phyloP scores from a whole-genome alignment of 2,888 invertebrate genomes.

The Zhengitettix transpicula region DNA sequence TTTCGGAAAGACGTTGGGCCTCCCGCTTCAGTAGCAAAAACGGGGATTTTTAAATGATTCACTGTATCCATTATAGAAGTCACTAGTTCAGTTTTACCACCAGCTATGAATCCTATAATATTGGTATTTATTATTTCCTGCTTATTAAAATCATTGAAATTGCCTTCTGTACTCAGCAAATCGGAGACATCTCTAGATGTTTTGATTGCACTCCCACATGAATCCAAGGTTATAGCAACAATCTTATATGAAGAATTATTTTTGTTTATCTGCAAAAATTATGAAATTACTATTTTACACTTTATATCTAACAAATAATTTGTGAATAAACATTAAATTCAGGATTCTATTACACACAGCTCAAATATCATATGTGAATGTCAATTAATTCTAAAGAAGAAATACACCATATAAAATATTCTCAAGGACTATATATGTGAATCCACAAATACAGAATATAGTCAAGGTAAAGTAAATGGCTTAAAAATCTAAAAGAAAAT shows the following conservation, averaged over 20 bases:
- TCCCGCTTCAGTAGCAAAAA: slow-evolving; percentile 11
- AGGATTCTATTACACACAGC: too few relatives aligned
- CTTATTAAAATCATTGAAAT: not conserved
- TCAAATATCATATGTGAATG: too few relatives aligned
- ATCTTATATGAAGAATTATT: slow-evolving; percentile 15
- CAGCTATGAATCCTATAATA: slow-evolving; percentile 11
- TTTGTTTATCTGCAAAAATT: slow-evolving; percentile 6
- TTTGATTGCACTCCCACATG: slow-evolving; percentile 17
- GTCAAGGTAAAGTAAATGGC: too few relatives aligned
- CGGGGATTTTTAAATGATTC: slow-evolving; percentile 11
- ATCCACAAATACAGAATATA: too few relatives aligned
- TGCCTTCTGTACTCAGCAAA: slow-evolving; percentile 6
- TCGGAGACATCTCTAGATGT: slow-evolving; percentile 13
- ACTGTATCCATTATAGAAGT: slow-evolving; percentile 9
- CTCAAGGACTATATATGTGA: too few relatives aligned
- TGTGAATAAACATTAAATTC: too few relatives aligned
- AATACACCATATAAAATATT: too few relatives aligned
- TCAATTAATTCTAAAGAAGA: too few relatives aligned
- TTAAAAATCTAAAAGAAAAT: too few relatives aligned
- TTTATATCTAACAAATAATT: too few relatives aligned
- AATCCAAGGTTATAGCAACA: slow-evolving; percentile 18
- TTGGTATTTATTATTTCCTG: not conserved
- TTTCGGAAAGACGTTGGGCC: slow-evolving; percentile 10
- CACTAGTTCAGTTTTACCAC: slow-evolving; percentile 9
- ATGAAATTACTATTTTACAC: too few relatives aligned